These are phyloP conservation scores for Pelosia muscerda DNA, from an alignment of 2,888 invertebrate species.

Conservation along the genomic window DNA sequence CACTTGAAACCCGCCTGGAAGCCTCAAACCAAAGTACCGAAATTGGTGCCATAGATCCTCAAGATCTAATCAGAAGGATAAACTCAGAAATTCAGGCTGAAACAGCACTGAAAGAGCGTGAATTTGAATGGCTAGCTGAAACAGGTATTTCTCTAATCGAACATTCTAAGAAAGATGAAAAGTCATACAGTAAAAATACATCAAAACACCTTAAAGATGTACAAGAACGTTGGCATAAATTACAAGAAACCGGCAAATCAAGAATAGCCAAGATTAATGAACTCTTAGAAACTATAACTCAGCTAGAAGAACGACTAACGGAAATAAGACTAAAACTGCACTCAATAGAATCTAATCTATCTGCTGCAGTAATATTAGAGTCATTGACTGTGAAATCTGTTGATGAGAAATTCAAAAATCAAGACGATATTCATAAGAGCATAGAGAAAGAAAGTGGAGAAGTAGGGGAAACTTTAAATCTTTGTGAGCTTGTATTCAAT, in stretches of 20 bases:
- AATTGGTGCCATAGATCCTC: slow-evolving; percentile 88
- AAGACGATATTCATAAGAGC: slow-evolving; percentile 90
- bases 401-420: slow-evolving; percentile 90
- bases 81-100: slow-evolving; percentile 92
- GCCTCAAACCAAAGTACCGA: slow-evolving; percentile 84
- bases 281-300: slow-evolving; percentile 89
- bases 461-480: slow-evolving; percentile 92
- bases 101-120: slow-evolving; percentile 91
- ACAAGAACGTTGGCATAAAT: slow-evolving; percentile 89
- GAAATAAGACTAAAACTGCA: slow-evolving; percentile 91
- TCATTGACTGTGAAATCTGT: slow-evolving; percentile 88
- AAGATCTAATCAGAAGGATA: slow-evolving; percentile 90
- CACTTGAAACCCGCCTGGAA: slow-evolving; percentile 89
- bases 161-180: slow-evolving; percentile 88
- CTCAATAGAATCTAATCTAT: slow-evolving; percentile 90
- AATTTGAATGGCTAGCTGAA: slow-evolving; percentile 91
- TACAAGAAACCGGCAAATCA: slow-evolving; percentile 89
- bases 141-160: slow-evolving; percentile 89
- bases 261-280: slow-evolving; percentile 91
- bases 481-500: slow-evolving; percentile 91
- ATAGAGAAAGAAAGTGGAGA: slow-evolving; percentile 93
- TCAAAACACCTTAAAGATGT: slow-evolving; percentile 88
- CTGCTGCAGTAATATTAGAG: slow-evolving; percentile 90
- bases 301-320: slow-evolving; percentile 90
- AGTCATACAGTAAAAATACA: slow-evolving; percentile 80